Percentiles rank a stretch among this genome's conserved stretches.
phyloP scores from a whole-genome alignment of 1,140 invertebrate species.

The Heliconius hewitsoni region DNA sequence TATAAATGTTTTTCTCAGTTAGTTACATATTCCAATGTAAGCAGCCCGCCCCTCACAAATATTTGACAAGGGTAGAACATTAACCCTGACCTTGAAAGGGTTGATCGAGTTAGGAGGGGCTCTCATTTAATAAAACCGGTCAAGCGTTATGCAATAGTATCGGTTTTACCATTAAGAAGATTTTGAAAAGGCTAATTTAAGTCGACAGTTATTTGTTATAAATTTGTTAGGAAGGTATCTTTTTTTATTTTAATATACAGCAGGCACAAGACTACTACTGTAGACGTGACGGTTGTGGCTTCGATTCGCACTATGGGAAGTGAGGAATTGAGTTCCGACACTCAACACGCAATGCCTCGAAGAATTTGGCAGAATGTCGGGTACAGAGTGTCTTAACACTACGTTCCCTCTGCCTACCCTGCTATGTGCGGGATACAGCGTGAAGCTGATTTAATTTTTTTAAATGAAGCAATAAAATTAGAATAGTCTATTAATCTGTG shows the following conservation, averaged over 20 bases:
- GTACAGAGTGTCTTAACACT: no score
- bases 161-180: background rate
- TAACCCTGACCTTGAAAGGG: slow-evolving; percentile 32
- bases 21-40: background rate
- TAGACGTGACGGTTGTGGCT: no score
- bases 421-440: no score
- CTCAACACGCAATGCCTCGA: no score
- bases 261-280: no score
- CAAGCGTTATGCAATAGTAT: background rate
- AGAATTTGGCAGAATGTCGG: no score
- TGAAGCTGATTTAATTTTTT: no score
- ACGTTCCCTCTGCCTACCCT: no score
- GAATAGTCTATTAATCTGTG: no score
- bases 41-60: background rate
- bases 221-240: background rate
- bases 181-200: background rate
- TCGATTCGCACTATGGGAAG: no score
- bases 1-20: background rate
- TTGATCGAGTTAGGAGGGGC: slow-evolving; percentile 6
- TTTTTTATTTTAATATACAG: background rate
- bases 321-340: no score
- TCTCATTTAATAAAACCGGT: slow-evolving; percentile 1
- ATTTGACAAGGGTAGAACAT: slow-evolving; percentile 19
- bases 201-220: background rate
- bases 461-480: no score